Evolutionary conservation across 37 sponge, comb jelly and placozoan species (phyloP).

Genomic region (Corticium candelabrum): DNA sequence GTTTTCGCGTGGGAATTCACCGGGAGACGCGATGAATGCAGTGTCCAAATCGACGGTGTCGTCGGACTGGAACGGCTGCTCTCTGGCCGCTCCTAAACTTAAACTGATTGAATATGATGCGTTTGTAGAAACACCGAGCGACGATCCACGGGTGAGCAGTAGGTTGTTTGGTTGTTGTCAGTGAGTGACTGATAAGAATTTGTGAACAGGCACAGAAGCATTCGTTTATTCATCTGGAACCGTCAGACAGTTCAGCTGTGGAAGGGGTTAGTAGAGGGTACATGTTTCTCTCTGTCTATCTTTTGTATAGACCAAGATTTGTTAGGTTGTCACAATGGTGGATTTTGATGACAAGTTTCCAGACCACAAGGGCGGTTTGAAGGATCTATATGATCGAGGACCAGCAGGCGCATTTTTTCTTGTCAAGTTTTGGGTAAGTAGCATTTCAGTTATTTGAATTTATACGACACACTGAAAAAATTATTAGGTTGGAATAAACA

Average conservation of each 20-base stretch:
- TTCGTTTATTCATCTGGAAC: background rate
- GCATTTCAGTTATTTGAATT: no score
- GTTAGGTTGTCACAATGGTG: background rate
- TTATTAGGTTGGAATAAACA: no score
- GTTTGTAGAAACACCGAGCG: constrained; percentile 65
- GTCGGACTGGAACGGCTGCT: no score
- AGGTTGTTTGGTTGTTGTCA: no score
- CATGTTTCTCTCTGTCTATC: background rate
- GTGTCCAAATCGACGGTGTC: no score
- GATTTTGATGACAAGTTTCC: constrained; percentile 78
- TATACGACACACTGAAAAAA: no score
- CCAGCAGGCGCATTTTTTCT: constrained; percentile 88
- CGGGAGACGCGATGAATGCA: no score
- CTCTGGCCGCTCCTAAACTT: constrained; percentile 3
- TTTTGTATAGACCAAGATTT: background rate
- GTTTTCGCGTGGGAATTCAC: no score
- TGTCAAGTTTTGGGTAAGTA: constrained; percentile 93
- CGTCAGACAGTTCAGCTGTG: constrained; percentile 3
- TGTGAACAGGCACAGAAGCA: background rate
- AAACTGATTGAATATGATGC: constrained; percentile 84
- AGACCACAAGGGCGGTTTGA: constrained; percentile 80
- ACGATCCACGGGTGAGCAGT: background rate
- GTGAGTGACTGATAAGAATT: no score
- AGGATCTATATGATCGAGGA: constrained; percentile 89
- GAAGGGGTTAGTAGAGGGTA: constrained; percentile 25